phyloP scores from a whole-genome alignment of 2,888 invertebrate species.

The Conus canariensis region DNA sequence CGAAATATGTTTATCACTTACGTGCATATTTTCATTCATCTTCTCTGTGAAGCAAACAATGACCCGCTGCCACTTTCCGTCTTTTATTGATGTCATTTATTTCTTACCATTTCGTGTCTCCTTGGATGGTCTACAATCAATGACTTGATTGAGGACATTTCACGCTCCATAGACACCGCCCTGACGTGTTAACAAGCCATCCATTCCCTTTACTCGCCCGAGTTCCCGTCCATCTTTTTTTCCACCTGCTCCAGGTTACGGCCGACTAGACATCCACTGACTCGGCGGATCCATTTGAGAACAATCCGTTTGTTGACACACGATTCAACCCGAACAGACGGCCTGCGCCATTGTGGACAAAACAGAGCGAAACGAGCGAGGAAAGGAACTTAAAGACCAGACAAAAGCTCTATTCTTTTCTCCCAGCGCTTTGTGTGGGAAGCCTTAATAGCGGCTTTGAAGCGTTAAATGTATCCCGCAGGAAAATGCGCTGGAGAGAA shows the following conservation, averaged over 20 bases:
- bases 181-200: not conserved
- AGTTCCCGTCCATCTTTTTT: not conserved
- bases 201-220: not conserved
- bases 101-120: not conserved
- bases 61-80: no score
- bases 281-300: not conserved
- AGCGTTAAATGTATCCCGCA: not conserved
- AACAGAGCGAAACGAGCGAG: not conserved
- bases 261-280: not conserved
- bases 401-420: not conserved
- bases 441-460: not conserved
- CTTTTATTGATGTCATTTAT: no score
- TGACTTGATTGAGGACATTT: not conserved
- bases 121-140: not conserved
- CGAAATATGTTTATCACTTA: no score
- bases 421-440: not conserved
- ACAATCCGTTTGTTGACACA: conserved; percentile 8
- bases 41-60: no score
- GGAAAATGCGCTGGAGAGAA: not conserved
- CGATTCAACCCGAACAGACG: not conserved
- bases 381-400: not conserved
- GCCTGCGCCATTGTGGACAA: not conserved
- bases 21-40: no score
- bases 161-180: not conserved
- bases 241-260: not conserved